Conservation (phyloP, 2,888 invertebrate species). For the Drosophila melanosoma region DNA sequence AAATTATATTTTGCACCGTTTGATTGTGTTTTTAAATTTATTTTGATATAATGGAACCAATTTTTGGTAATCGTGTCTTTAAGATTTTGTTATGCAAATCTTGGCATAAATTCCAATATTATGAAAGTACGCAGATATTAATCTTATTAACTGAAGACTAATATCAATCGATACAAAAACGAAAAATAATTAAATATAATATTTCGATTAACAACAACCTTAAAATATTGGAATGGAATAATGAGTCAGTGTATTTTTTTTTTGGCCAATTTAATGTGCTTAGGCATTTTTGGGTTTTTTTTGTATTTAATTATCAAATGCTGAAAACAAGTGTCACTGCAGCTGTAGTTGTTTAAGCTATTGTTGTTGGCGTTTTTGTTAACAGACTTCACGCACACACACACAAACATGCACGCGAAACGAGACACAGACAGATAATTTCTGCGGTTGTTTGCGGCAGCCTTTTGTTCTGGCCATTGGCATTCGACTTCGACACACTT, state of each 20-base stretch:
- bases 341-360: slow-evolving; percentile 18
- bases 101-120: neutral
- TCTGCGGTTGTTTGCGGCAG: slow-evolving; percentile 45
- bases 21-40: neutral
- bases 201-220: neutral
- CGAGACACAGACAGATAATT: neutral
- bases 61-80: neutral
- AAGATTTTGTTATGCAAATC: neutral
- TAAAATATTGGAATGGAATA: neutral
- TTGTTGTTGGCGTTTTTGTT: slow-evolving; percentile 46
- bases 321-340: slow-evolving; percentile 62
- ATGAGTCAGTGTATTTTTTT: neutral
- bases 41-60: neutral
- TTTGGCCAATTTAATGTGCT: neutral
- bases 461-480: slow-evolving; percentile 77
- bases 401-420: slow-evolving; percentile 3
- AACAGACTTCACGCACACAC: slow-evolving; percentile 44
- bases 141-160: neutral
- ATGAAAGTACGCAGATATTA: neutral
- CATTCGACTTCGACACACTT: slow-evolving; percentile 75
- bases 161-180: neutral
- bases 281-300: neutral
- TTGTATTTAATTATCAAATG: neutral
- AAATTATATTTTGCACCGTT: neutral
- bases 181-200: neutral